These are phyloP conservation scores for Crotalus viridis DNA, from an alignment of 2,113 vertebrate genomes.

Conservation along the genomic window DNA sequence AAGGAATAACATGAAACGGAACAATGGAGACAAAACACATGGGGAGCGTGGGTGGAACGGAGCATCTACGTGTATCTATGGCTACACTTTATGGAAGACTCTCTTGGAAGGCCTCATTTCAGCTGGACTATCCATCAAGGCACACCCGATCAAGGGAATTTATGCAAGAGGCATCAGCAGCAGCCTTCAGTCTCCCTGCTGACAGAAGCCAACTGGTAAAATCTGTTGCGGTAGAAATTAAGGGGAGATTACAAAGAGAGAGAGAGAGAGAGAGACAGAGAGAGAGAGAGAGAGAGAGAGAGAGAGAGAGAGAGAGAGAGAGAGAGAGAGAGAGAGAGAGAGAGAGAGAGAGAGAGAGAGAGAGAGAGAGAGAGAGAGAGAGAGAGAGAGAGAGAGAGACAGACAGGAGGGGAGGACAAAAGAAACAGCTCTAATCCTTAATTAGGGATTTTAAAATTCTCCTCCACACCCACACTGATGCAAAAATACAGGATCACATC, in stretches of 20 bases:
- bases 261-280: background rate
- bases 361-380: too few relatives aligned
- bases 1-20: background rate
- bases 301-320: too few relatives aligned
- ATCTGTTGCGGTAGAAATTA: background rate
- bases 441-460: background rate
- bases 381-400: background rate
- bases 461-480: background rate
- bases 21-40: background rate
- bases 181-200: background rate
- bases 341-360: background rate
- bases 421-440: background rate
- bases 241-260: background rate
- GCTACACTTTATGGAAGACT: background rate
- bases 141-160: background rate
- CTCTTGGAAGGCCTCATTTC: background rate
- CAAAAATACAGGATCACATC: background rate
- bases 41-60: background rate
- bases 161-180: background rate
- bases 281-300: background rate
- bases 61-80: background rate
- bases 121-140: background rate
- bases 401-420: background rate
- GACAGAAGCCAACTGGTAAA: conserved; percentile 9
- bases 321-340: too few relatives aligned